phyloP scores from a whole-genome alignment of 2,113 vertebrate species.

The Phalacrocorax aristotelis region DNA sequence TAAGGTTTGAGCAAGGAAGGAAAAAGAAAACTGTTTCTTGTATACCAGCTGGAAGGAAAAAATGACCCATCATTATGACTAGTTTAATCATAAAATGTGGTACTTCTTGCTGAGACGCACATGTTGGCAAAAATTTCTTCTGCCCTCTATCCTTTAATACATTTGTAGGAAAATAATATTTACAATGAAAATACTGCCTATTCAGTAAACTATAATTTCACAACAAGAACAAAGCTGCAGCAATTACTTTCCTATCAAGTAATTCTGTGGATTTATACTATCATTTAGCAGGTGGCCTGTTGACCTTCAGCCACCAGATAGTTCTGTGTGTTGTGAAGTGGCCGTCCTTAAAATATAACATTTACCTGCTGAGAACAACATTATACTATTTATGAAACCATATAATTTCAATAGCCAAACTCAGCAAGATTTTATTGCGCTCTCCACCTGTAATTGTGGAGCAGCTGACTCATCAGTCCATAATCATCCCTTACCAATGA shows the following conservation, averaged over 20 bases:
- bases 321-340: constrained; percentile 32
- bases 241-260: constrained; percentile 26
- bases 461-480: constrained; percentile 68
- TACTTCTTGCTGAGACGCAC: background rate
- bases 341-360: constrained; percentile 65
- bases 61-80: background rate
- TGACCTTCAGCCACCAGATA: constrained; percentile 38
- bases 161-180: constrained; percentile 31
- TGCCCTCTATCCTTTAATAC: background rate
- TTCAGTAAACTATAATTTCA: constrained; percentile 21
- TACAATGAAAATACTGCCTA: constrained; percentile 23
- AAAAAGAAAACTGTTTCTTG: background rate
- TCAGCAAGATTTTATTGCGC: constrained; percentile 80
- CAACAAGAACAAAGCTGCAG: constrained; percentile 6
- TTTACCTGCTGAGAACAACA: constrained; percentile 71
- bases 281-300: background rate
- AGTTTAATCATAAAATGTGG: background rate
- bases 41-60: background rate
- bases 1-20: background rate
- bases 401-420: constrained; percentile 72
- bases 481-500: background rate
- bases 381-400: constrained; percentile 75
- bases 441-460: constrained; percentile 71
- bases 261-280: constrained; percentile 19
- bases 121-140: background rate